Base-by-base conservation (phyloP, 2,113 vertebrate genomes). In the Osmerus mordax region DNA sequence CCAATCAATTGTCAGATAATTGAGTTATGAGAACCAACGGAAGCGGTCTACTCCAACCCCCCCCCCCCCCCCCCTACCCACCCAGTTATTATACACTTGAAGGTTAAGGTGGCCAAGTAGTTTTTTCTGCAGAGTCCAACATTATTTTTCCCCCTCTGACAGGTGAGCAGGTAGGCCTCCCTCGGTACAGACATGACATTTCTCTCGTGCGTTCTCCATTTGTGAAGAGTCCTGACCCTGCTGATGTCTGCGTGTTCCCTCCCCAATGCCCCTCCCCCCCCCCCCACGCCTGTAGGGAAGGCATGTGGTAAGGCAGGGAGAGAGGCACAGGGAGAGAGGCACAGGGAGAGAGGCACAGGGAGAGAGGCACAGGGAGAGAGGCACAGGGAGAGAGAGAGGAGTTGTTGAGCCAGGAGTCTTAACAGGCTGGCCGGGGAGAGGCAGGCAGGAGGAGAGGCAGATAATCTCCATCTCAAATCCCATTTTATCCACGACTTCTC, bases 11-110 rank as follows among this genome's bases (percentile, higher is more conserved):
- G 63, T 54, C 53, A 69, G 70, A 65, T 78, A 75, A 76, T 75
- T 78, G 81, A 73, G 79, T 72, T 78, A 71, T 74, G 79, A 81
- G 74, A 82, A 74, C 73, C 71, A 23, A 71, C 68, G 4, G 56
- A 73, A 70, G 62, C 60, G 36, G 62, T 70, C 25, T 71, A 76
- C 65, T 67, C 58, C 72, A 23, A 61, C 71, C 41, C 41, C 1
- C 41, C 1, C 41, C 8, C 41, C 41, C 0, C 41, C 41, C 41
- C 7, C 41, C 41, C 1, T 47, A 4, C 41, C 66, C 13, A 36
- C 29, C 56, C 52, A 6, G 21, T 68, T 64, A 62, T 64, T 25
- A 47, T 65, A 28, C 15, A 21, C 52, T 53, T 78, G 73, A 76
- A 78, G 70, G 68, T 74, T 76, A 79, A 36, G 21, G 32, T 19